Base-by-base conservation (phyloP, 2,888 invertebrate genomes). In the Tryphoninae sp. region DNA sequence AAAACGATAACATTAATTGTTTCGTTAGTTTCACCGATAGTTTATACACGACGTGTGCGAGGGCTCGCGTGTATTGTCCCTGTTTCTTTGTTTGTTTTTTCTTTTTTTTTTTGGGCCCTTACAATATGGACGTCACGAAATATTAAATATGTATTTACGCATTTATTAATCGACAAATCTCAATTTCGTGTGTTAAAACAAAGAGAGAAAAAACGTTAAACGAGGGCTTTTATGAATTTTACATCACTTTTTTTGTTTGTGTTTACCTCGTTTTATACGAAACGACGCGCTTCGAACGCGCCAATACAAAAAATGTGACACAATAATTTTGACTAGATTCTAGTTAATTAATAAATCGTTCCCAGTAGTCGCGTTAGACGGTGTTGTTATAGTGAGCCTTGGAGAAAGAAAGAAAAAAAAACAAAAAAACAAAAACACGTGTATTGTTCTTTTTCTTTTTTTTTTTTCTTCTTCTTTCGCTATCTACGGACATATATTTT, bases 261-360 rank as follows among this genome's bases (percentile, higher is more conserved):
- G 1, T 26, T 26, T 26, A 26, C 45, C 3, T 11, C 45, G 45
- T 45, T 45, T 7, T 45, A 9, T 11, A 64, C 64, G 62, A 33
- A 33, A 33, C 33, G 4, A n/a, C n/a, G 2, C 65, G 49, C 49
- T 45, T 23, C 16, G 61, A 75, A 72, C 55, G 61, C 45, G 45
- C 33, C 53, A 58, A 67, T 45, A 82, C 64, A 75, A 80, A 75
- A 80, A 83, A 85, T 85, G 85, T 85, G 86, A 88, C 83, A 86
- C 84, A 88, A 87, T 81, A 88, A 89, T 89, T 89, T 89, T 89
- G 88, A 89, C 89, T 89, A 89, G 89, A 89, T 85, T 87, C 86
- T 86, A 86, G 86, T 85, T 82, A 79, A 75, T 68, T 59, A 80
- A 80, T 78, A 72, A 45, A 45, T 84, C 83, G 83, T 83, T 82